Conservation (phyloP, 2,797 vertebrate species). For the Carapus acus region DNA sequence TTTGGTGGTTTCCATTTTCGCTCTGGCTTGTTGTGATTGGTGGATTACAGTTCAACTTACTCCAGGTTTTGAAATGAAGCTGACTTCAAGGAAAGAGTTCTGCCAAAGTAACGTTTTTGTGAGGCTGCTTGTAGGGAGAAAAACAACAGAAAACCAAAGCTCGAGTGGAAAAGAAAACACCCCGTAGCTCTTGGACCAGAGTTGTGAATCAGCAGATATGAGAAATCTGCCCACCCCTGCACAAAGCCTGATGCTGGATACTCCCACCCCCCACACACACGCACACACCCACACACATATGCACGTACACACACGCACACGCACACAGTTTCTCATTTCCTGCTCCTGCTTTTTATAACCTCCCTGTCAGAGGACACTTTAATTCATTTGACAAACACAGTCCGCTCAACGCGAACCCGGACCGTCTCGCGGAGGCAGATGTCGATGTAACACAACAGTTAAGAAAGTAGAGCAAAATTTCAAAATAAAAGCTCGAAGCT, state of each 20-base stretch:
- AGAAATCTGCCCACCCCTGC: conserved; percentile 3
- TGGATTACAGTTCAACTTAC: no score
- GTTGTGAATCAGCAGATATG: neutral
- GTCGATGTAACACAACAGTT: neutral
- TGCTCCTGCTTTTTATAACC: neutral
- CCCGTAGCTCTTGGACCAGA: neutral
- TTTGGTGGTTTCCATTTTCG: no score
- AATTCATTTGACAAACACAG: no score
- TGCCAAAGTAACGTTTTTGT: no score
- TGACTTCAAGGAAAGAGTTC: no score
- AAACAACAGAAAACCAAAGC: neutral
- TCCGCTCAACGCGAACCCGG: no score
- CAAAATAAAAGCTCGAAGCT: neutral
- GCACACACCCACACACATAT: neutral
- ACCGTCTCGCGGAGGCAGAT: no score
- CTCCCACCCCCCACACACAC: neutral
- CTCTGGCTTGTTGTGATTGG: no score
- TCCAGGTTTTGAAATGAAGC: no score
- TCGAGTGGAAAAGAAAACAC: neutral
- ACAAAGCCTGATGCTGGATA: conserved; percentile 7
- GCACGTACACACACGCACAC: neutral
- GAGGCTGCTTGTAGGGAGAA: no score
- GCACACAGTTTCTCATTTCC: conserved; percentile 6
- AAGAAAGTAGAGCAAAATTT: neutral
- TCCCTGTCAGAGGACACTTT: no score